A percentile compares a stretch with the other conserved stretches of the same genome.
These are phyloP conservation scores for Diabrotica balteata DNA, from an alignment of 2,888 invertebrate species.

Conservation along the genomic window DNA sequence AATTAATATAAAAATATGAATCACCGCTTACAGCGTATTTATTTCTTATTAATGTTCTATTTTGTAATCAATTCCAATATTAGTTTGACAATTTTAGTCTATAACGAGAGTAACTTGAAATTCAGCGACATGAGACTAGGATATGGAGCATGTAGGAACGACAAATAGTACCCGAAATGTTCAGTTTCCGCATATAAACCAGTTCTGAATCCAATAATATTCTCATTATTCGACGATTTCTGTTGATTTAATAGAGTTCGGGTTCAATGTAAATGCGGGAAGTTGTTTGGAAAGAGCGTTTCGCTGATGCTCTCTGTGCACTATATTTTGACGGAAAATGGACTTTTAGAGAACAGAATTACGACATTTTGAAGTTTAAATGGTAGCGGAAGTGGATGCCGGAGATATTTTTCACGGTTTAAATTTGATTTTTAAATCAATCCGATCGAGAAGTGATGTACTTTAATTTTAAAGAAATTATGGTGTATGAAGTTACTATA, in stretches of 20 bases:
- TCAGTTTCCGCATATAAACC: conserved; percentile 10
- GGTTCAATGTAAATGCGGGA: conserved; percentile 6
- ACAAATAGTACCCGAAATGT: conserved; percentile 5
- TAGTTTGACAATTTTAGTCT: no score
- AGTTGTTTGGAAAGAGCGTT: conserved; percentile 6
- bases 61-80: no score
- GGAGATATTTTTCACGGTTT: neutral
- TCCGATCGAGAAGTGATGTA: no score
- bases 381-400: neutral
- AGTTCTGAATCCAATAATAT: conserved; percentile 9
- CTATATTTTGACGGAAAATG: conserved; percentile 2
- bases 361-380: conserved; percentile 2
- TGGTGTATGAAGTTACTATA: no score
- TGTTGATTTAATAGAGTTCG: conserved; percentile 8
- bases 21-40: no score
- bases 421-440: neutral
- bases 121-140: neutral
- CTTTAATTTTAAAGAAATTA: no score
- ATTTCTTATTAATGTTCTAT: no score
- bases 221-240: conserved; percentile 1
- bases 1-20: no score
- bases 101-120: no score
- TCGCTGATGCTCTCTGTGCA: conserved; percentile 1
- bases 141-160: neutral
- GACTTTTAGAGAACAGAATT: conserved; percentile 2